Percentiles rank a stretch among this genome's conserved stretches.
These are phyloP conservation scores for Parnassius apollo DNA, from an alignment of 2,888 invertebrate species.

Conservation along the genomic window DNA sequence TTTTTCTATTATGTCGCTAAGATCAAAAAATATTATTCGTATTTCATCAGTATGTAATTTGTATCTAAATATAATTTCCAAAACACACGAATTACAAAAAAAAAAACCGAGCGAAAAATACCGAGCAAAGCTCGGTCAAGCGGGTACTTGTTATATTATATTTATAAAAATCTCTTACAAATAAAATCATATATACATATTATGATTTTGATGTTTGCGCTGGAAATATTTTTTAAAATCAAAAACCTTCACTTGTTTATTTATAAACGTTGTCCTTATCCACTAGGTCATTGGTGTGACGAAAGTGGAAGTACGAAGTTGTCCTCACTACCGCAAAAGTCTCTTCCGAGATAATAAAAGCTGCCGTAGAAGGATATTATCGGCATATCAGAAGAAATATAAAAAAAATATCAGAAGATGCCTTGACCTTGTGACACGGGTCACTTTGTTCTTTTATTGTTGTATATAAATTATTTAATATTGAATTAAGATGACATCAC, in stretches of 20 bases:
- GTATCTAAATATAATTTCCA: too few species aligned
- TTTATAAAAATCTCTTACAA: too few species aligned
- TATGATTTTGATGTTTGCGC: too few species aligned
- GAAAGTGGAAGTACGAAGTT: slow-evolving; percentile 35
- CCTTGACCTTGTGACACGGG: background rate
- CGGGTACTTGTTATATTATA: too few species aligned
- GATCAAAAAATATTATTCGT: too few species aligned
- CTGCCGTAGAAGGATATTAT: slow-evolving; percentile 19
- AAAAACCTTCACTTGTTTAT: slow-evolving; percentile 2
- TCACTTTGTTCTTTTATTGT: slow-evolving; percentile 7
- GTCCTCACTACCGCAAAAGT: slow-evolving; percentile 31
- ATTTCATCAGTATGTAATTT: too few species aligned
- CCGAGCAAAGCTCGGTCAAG: too few species aligned
- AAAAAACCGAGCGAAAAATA: too few species aligned
- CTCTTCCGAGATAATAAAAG: slow-evolving; percentile 37
- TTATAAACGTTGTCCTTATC: slow-evolving; percentile 16
- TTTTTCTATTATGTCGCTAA: too few species aligned
- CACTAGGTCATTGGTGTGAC: slow-evolving; percentile 37
- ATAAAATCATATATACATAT: too few species aligned
- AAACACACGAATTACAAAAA: too few species aligned
- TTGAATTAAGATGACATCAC: too few species aligned
- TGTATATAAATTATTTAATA: background rate
- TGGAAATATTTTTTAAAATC: background rate
- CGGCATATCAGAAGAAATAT: background rate
- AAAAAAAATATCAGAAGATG: background rate